phyloP scores from a whole-genome alignment of 2,888 invertebrate genomes.

The Crioceris asparagi region DNA sequence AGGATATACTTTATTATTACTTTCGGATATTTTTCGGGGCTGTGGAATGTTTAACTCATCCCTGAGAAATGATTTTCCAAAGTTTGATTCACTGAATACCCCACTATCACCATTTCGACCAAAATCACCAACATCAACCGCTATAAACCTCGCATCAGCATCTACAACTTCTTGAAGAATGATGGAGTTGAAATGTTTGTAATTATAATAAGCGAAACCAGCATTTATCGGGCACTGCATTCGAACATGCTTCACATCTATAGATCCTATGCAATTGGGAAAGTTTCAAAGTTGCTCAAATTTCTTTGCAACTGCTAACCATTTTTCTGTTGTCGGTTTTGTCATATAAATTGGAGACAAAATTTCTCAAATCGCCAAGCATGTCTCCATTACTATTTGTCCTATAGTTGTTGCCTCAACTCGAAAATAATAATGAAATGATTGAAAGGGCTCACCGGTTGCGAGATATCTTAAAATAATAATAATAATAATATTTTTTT shows the following conservation, averaged over 20 bases:
- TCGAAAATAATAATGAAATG: background rate
- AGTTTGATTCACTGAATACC: conserved; percentile 1
- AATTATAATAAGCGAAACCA: conserved; percentile 3
- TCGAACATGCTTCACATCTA: conserved; percentile 1
- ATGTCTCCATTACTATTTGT: no score
- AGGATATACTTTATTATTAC: no score
- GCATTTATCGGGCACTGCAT: background rate
- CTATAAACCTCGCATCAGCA: conserved; percentile 1
- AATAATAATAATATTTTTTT: background rate
- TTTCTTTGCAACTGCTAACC: conserved; percentile 1
- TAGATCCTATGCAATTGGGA: conserved; percentile 1
- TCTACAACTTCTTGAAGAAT: conserved; percentile 2
- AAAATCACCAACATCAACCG: background rate
- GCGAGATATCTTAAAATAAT: conserved; percentile 1
- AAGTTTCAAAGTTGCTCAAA: conserved; percentile 2
- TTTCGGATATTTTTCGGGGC: no score
- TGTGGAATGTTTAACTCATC: no score
- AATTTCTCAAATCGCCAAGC: no score
- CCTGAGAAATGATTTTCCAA: no score
- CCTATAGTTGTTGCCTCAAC: no score
- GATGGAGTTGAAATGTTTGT: no score
- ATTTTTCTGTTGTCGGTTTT: conserved; percentile 3
- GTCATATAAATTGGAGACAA: conserved; percentile 3
- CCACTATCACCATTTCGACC: conserved; percentile 2
- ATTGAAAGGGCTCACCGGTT: background rate